Percentiles rank a stretch among this genome's conserved stretches.
Evolutionary conservation across 2,113 vertebrate genomes (phyloP).

Genomic region (Proteles cristata): DNA sequence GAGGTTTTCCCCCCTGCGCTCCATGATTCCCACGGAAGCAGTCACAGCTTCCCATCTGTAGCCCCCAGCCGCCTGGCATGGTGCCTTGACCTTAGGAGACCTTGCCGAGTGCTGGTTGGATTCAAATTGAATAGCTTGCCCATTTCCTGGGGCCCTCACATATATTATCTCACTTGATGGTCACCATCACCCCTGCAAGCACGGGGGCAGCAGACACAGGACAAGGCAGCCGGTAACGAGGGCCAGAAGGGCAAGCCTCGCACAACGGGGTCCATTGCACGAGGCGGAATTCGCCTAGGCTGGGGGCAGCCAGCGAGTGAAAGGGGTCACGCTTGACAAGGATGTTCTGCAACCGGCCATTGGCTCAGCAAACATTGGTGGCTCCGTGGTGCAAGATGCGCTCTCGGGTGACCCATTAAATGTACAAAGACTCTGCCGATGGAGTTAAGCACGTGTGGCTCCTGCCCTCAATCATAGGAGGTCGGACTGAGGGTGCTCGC

Average conservation of each 20-base stretch:
- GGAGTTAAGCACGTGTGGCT: not conserved
- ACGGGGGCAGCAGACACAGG: not conserved
- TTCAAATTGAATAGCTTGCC: not conserved
- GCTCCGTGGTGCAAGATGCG: slow-evolving; percentile 9
- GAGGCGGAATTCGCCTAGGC: not conserved
- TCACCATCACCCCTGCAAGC: not conserved
- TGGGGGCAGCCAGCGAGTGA: not conserved
- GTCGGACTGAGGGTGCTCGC: not conserved
- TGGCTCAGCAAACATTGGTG: slow-evolving; percentile 42
- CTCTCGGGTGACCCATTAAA: slow-evolving; percentile 61
- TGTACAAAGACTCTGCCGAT: not conserved
- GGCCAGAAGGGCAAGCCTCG: slow-evolving; percentile 8
- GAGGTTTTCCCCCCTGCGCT: slow-evolving; percentile 1
- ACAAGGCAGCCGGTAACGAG: not conserved
- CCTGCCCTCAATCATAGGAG: slow-evolving; percentile 46
- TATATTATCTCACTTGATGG: not conserved
- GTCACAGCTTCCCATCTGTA: not conserved
- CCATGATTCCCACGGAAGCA: not conserved
- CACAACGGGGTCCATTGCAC: not conserved
- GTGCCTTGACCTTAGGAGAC: slow-evolving; percentile 21
- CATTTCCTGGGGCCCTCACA: slow-evolving; percentile 57
- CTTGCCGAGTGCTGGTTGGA: not conserved
- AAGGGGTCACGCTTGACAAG: slow-evolving; percentile 47
- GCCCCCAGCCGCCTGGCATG: not conserved
- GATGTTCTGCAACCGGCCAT: not conserved